These are phyloP conservation scores for Stenchaetothrips biformis DNA, from an alignment of 2,888 invertebrate genomes.

Conservation along the genomic window DNA sequence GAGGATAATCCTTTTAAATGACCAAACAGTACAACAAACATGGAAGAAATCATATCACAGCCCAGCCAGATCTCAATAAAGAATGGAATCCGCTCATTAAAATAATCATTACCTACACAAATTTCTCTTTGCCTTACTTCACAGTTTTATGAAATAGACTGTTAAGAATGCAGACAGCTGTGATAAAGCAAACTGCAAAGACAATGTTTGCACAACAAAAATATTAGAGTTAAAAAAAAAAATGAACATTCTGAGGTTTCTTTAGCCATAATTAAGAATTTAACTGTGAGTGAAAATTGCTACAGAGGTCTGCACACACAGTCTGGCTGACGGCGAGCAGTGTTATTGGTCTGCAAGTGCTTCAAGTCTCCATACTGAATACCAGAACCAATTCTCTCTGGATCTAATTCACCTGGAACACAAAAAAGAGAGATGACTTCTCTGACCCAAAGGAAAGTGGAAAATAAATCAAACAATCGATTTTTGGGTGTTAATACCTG, in stretches of 20 bases:
- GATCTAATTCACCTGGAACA: slow-evolving; percentile 66
- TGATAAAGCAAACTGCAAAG: not conserved
- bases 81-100: not conserved
- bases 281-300: not conserved
- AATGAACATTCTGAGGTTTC: not conserved
- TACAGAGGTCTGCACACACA: not conserved
- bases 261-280: not conserved
- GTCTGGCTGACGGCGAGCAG: not conserved
- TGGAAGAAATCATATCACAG: slow-evolving; percentile 1
- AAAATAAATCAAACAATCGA: not conserved
- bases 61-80: not conserved
- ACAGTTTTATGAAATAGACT: not conserved
- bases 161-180: not conserved
- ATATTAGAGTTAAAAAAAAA: not conserved
- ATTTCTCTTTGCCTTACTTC: not conserved
- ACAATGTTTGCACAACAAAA: not conserved
- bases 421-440: not conserved
- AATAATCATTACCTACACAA: not conserved
- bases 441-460: not conserved
- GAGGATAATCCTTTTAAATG: not conserved
- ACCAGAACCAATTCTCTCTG: slow-evolving; percentile 70
- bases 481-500: slow-evolving; percentile 48
- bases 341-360: not conserved
- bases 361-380: slow-evolving; percentile 58
- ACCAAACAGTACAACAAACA: not conserved